A percentile compares a stretch with the other conserved stretches of the same genome.
These are phyloP conservation scores for Muscicapa adusta DNA, from an alignment of 2,113 vertebrate species.

Conservation along the genomic window DNA sequence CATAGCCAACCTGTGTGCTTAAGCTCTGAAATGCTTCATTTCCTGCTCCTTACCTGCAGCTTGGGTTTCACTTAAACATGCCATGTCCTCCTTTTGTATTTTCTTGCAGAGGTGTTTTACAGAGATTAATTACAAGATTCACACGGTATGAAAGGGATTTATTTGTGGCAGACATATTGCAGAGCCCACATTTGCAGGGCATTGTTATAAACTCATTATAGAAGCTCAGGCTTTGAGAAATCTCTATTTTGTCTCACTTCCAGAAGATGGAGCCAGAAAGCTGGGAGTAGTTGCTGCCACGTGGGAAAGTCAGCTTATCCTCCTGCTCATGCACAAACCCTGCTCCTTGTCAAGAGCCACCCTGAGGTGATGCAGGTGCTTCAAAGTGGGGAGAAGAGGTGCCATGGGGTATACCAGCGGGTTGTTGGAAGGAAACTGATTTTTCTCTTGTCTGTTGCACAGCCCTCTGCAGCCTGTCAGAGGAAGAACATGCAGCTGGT, in stretches of 20 bases:
- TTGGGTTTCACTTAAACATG: not conserved
- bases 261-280: conserved; percentile 68
- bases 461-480: not conserved
- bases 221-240: not conserved
- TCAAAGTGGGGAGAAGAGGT: not conserved
- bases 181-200: not conserved
- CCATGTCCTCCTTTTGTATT: not conserved
- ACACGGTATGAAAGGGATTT: not conserved
- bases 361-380: not conserved
- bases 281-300: not conserved
- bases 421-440: not conserved
- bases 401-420: not conserved
- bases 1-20: not conserved
- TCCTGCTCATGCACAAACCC: not conserved
- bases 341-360: not conserved
- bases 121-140: not conserved
- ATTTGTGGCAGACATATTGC: not conserved
- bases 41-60: not conserved
- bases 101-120: not conserved
- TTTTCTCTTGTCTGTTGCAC: not conserved
- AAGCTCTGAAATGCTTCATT: not conserved
- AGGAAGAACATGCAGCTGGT: not conserved
- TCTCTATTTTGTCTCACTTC: not conserved
- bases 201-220: accelerated
- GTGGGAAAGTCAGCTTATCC: not conserved